These are phyloP conservation scores for Muscicapa adusta DNA, from an alignment of 2,113 vertebrate species.

Conservation along the genomic window DNA sequence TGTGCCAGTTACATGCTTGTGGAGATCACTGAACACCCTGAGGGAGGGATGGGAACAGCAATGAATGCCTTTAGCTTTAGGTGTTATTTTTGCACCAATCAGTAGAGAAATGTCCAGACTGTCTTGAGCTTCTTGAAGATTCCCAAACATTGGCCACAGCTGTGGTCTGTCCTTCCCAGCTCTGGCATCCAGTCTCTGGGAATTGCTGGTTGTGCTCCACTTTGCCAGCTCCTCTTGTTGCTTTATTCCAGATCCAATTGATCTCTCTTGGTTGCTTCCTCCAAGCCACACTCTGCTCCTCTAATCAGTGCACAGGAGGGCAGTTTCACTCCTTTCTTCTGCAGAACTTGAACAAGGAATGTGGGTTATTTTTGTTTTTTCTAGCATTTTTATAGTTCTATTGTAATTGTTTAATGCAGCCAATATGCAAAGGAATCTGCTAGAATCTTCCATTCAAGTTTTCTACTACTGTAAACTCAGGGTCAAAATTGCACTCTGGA, in stretches of 20 bases:
- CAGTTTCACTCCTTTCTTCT: neutral
- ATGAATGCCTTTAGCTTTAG: neutral
- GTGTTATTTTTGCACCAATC: neutral
- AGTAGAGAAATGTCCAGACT: neutral
- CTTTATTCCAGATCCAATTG: neutral
- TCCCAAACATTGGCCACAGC: neutral
- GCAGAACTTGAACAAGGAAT: constrained; percentile 54
- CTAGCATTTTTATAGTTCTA: constrained; percentile 50
- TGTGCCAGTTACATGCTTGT: neutral
- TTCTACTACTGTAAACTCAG: constrained; percentile 63
- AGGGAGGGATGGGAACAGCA: neutral
- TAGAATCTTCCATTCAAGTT: constrained; percentile 37
- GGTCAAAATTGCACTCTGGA: constrained; percentile 47
- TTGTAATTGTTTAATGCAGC: constrained; percentile 42
- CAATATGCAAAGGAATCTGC: constrained; percentile 41
- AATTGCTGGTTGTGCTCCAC: neutral
- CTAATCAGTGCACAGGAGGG: neutral
- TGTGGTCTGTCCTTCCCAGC: neutral
- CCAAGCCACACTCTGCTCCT: neutral
- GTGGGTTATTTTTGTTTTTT: neutral
- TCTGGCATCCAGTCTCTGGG: neutral
- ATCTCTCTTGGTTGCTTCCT: neutral
- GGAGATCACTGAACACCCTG: neutral
- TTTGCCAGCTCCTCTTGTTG: neutral
- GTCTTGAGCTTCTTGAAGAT: neutral